Base-by-base conservation (phyloP, 2,888 invertebrate genomes). In the Acanthosepion esculentum region DNA sequence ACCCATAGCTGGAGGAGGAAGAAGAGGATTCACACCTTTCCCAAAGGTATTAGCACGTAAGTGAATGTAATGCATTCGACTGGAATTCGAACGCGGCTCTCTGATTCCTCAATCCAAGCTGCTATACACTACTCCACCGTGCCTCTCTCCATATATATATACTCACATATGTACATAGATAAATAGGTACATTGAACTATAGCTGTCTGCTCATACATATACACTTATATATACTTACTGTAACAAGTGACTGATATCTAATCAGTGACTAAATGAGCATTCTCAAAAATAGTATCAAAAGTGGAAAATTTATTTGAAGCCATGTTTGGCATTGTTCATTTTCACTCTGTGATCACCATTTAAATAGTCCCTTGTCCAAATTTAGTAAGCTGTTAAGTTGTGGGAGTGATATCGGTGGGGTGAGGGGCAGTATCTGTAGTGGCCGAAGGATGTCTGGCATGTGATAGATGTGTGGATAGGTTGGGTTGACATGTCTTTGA, bases 371-470 rank as follows among this genome's bases (percentile, higher is more conserved):
- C 78, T 78, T n/a, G n/a, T n/a, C n/a, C 78, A n/a, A 78, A 78
- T n/a, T 78, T 78, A 78, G n/a, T 78, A 78, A 78, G 78, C 78
- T 78, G 78, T n/a, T 64, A 78, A 78, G 78, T 78, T n/a, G 78
- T 33, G 33, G n/a, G 33, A 33, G 78, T 33, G 78, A 41, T 41
- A 41, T 41, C 41, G 78, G n/a, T n/a, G 64, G 23, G 41, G 26
- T 29, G 0, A 8, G n/a, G 78, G n/a, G 10, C 3, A 41, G 41
- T 5, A 15, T n/a, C n/a, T 78, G 78, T n/a, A 78, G n/a, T 78
- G n/a, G n/a, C 78, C n/a, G 33, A 78, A 78, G n/a, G 78, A 78
- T 78, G 78, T n/a, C 12, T 78, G n/a, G n/a, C 15, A n/a, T 78
- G n/a, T 12, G 15, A 78, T 78, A 33, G n/a, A n/a, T 15, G 33